Base-by-base conservation (phyloP, 2,888 invertebrate species). In the Caenorhabditis doughertyi region DNA sequence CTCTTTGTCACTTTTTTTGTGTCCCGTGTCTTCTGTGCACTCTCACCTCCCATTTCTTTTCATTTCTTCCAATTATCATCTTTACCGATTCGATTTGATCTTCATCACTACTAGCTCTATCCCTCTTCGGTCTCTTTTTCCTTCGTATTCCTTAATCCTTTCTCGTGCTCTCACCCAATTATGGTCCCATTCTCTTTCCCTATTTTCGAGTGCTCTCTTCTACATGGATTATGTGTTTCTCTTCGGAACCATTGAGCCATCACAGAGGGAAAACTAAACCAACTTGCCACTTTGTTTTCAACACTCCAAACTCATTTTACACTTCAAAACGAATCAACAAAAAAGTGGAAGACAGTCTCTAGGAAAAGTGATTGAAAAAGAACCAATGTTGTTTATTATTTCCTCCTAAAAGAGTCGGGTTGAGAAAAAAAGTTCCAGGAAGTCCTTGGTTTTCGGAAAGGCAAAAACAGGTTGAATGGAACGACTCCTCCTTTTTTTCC, bases 131-230 rank as follows among this genome's bases (percentile, higher is more conserved):
- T 60, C 18, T 32, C 29, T 47, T 70, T 9, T 27, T 68, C 39
- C 42, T 44, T 25, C 35, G 27, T 51, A 23, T 23, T 11, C 58
- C 21, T 62, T 42, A 21, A 5, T 49, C 29, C 18, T 23, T 21
- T 29, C 55, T 51, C 51, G 51, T 55, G 56, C 58, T 51, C 77
- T 79, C 70, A 64, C 64, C 70, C 77, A 70, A 70, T 79, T 79
- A 70, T 71, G 68, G 70, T 18, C 70, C 70, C 64, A 64, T 79
- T 79, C 77, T 77, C 49, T 76, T 67, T 53, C 32, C n/a, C 64
- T 47, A 47, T 44, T 62, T 60, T 77, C 68, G 44, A 60, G 53
- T 60, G 68, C 68, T 76, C 76, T 42, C 39, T 4, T 60, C 60
- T 62, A 49, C 11, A 60, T 68, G 68, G 68, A 68, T 70, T 77